Evolutionary conservation across 2,113 vertebrate species (phyloP).

Genomic region (Eurypyga helias): DNA sequence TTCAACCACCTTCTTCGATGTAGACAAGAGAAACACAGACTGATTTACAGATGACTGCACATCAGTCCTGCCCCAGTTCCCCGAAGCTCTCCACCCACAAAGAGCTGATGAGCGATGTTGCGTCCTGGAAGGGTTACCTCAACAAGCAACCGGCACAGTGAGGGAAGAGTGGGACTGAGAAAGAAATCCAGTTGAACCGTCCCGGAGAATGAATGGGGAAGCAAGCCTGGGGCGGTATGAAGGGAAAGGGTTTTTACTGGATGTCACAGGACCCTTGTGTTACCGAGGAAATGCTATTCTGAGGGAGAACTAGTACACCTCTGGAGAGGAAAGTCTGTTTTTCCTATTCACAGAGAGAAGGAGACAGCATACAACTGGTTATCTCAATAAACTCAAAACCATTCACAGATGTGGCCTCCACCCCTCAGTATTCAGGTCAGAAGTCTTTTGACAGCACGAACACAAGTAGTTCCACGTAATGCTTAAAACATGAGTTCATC

Average conservation of each 20-base stretch:
- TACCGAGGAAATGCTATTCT: neutral
- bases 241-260: neutral
- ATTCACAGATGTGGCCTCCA: neutral
- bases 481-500: neutral
- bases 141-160: neutral
- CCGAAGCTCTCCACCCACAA: neutral
- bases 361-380: neutral
- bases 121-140: neutral
- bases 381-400: neutral
- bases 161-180: too few species aligned
- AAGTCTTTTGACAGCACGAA: neutral
- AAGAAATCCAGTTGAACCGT: neutral
- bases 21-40: neutral
- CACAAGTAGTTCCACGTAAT: neutral
- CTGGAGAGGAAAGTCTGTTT: neutral
- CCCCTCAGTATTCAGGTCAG: neutral
- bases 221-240: neutral
- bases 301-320: neutral
- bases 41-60: neutral
- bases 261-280: rapidly evolving
- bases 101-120: neutral
- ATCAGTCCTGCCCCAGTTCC: neutral
- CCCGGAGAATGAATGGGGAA: rapidly evolving
- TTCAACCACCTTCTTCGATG: rapidly evolving
- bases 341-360: neutral